phyloP scores from a whole-genome alignment of 2,797 vertebrate genomes.

The Eospalax fontanierii region DNA sequence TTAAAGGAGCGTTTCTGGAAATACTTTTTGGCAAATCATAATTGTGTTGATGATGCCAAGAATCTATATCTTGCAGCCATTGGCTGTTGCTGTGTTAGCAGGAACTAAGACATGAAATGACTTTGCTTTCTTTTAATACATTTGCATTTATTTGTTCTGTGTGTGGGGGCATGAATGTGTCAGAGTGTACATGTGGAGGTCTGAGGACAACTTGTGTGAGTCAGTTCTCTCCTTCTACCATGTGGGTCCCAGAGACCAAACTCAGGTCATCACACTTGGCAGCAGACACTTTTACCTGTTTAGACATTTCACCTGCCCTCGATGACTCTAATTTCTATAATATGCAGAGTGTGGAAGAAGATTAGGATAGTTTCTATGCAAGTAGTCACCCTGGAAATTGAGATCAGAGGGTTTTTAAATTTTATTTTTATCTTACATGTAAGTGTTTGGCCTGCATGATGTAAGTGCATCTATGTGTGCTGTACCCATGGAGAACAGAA shows the following conservation, averaged over 20 bases:
- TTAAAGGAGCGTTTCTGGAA: neutral
- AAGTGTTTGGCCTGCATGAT: no score
- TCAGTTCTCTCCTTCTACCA: neutral
- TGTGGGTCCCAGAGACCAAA: neutral
- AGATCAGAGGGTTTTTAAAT: neutral
- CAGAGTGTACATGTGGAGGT: no score
- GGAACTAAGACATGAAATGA: neutral
- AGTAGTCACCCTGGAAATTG: neutral
- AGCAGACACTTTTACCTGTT: fast-evolving
- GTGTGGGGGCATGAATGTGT: neutral
- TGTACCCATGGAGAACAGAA: no score
- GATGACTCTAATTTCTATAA: neutral
- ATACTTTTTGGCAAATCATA: neutral
- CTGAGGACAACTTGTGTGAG: no score
- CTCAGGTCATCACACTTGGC: neutral
- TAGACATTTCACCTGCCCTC: neutral
- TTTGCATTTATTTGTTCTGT: neutral
- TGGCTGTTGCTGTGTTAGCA: neutral
- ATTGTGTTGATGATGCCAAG: neutral
- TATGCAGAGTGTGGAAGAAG: neutral
- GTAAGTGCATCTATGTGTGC: no score
- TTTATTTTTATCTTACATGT: no score
- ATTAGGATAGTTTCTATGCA: neutral
- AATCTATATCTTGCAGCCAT: neutral
- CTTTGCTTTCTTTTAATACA: neutral